Conservation (phyloP, 2,113 vertebrate species). For the Chaetops frenatus region DNA sequence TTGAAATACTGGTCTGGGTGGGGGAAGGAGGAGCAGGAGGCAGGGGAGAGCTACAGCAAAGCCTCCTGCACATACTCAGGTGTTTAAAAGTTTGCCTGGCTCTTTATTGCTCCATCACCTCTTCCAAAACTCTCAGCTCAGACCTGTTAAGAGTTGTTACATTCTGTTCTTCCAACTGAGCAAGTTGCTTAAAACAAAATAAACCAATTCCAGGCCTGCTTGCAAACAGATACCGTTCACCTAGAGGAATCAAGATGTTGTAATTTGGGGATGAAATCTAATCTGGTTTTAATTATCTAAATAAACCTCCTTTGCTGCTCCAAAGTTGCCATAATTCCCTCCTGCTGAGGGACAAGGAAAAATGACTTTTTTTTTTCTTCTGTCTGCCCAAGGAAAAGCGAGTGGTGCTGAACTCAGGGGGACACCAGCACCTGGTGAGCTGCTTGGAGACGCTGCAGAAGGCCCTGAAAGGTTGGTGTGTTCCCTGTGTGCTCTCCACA, state of each 20-base stretch:
- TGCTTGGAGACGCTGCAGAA: conserved; percentile 95
- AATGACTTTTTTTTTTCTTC: not conserved
- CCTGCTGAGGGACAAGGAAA: not conserved
- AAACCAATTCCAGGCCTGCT: not conserved
- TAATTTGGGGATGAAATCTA: not conserved
- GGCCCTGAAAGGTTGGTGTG: conserved; percentile 89
- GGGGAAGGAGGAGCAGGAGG: not conserved
- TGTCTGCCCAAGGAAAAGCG: conserved; percentile 84
- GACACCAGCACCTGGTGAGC: conserved; percentile 90
- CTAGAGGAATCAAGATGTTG: not conserved
- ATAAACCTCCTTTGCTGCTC: not conserved
- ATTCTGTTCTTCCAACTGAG: not conserved
- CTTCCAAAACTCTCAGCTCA: not conserved
- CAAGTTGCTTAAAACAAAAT: not conserved
- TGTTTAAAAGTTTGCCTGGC: not conserved
- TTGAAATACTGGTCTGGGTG: not conserved
- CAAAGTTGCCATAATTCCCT: not conserved
- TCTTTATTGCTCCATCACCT: not conserved
- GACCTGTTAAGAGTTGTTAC: not conserved
- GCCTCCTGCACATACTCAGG: not conserved
- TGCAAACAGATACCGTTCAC: not conserved
- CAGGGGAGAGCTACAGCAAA: not conserved
- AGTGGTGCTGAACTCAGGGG: conserved; percentile 84
- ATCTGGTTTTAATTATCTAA: not conserved
- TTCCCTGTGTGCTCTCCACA: accelerated